Percentiles rank a stretch among this genome's conserved stretches.
phyloP scores from a whole-genome alignment of 2,888 invertebrate genomes.

The Andrena camellia region DNA sequence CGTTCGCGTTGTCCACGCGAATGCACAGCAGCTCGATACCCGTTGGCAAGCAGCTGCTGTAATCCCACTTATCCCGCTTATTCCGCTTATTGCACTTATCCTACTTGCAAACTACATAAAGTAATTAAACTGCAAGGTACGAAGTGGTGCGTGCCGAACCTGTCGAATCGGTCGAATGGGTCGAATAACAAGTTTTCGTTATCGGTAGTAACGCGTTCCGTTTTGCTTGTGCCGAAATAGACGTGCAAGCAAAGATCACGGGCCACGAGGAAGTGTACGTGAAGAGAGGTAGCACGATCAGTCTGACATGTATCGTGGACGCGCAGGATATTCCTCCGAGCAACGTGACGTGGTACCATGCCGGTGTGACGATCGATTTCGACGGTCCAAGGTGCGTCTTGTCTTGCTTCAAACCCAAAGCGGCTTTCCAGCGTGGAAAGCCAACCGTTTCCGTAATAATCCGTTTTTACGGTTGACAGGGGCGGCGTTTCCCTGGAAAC shows the following conservation, averaged over 20 bases:
- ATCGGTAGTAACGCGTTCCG: neutral
- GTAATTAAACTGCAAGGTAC: no score
- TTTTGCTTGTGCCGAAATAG: conserved; percentile 70
- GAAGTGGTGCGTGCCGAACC: no score
- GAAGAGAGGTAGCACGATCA: conserved; percentile 86
- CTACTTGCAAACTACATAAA: no score
- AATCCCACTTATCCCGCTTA: no score
- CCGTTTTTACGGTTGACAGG: conserved; percentile 83
- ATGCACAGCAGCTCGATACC: no score
- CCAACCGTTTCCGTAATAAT: conserved; percentile 21
- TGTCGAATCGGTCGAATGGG: no score
- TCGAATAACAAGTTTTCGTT: no score
- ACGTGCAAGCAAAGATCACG: conserved; percentile 86
- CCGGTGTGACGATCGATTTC: conserved; percentile 92
- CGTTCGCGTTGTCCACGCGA: no score
- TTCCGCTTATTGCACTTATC: no score
- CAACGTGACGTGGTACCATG: conserved; percentile 94
- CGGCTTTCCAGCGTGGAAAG: no score
- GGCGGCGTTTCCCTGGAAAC: conserved; percentile 95
- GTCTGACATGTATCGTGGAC: conserved; percentile 86
- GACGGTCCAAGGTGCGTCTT: conserved; percentile 87
- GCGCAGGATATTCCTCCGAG: conserved; percentile 88
- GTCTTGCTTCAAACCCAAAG: no score
- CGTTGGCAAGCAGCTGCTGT: no score
- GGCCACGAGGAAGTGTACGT: conserved; percentile 86